Evolutionary conservation across 1,140 invertebrate species (phyloP), one percentile per base, ranked within the genome.

Genomic region (Drosophila oshimai): DNA sequence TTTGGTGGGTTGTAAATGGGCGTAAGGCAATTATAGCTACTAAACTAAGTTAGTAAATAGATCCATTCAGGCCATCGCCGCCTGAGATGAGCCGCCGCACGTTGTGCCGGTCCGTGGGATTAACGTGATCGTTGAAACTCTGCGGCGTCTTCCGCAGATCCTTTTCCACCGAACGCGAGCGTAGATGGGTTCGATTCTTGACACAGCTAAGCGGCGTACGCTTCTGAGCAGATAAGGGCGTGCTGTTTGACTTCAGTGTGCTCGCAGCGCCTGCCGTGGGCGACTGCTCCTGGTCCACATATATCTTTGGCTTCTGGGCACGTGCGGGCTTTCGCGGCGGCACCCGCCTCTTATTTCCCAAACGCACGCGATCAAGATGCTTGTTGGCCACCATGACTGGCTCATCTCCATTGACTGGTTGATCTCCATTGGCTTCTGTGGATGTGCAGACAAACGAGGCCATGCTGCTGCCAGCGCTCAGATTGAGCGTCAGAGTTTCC

Each of bases 191-290:
- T 0, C 78, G 71, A 67, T 90, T 90, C 31, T 68, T 89, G 1
- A 90, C 75, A 20, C 89, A 84, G 15, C 89, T 64, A 0, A 90
- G 71, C 0, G 89, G 89, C 0, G 89, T 90, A 5, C 89, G 74
- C 26, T 70, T 86, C 26, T 50, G 54, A 13, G 33, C 17, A 6
- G 18, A 24, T 1, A 65, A 36, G 4, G 81, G 75, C 2, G 75
- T 62, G 7, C 28, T 31, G 5, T 12, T 69, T 0, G 42, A 28
- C 12, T 39, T 62, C 0, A 68, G 39, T 7, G 41, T 68, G 42
- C 50, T 31, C n/a, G 31, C n/a, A 1, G 20, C 24, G 4, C 9
- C n/a, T 1, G 6, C 6, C 2, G 10, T 26, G 6, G 44, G 20
- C 2, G 64, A 68, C 3, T 34, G 37, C 26, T 62, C 47, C 75